phyloP scores from a whole-genome alignment of 2,888 invertebrate genomes.

The Phytoseiulus persimilis region DNA sequence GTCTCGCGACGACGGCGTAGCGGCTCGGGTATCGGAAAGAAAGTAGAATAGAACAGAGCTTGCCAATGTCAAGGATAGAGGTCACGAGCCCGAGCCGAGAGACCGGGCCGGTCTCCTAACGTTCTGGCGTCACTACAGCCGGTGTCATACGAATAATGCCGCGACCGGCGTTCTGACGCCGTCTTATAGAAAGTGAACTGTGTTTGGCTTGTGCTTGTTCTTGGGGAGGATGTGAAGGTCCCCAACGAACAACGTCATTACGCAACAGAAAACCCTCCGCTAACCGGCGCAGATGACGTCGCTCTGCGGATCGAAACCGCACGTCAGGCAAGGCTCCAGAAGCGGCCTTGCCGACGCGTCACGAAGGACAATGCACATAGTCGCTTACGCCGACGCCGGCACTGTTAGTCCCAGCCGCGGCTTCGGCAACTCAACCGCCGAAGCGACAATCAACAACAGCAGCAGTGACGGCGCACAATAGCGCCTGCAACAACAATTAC shows the following conservation, averaged over 20 bases:
- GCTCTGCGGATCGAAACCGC: background rate
- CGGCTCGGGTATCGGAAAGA: background rate
- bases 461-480: background rate
- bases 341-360: background rate
- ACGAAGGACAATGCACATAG: background rate
- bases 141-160: background rate
- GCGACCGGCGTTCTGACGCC: background rate
- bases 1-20: background rate
- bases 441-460: background rate
- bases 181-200: background rate
- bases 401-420: background rate
- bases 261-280: slow-evolving; percentile 5
- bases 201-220: background rate
- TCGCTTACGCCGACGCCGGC: background rate
- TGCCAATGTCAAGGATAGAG: background rate
- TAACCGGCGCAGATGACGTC: background rate
- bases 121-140: background rate
- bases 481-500: background rate
- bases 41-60: background rate
- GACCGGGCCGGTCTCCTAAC: background rate
- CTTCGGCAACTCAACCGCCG: background rate
- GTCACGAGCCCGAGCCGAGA: background rate
- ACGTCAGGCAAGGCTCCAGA: background rate
- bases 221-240: background rate
- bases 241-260: slow-evolving; percentile 5